Evolutionary conservation across 2,113 vertebrate genomes (phyloP).

Genomic region (Gymnarchus niloticus): DNA sequence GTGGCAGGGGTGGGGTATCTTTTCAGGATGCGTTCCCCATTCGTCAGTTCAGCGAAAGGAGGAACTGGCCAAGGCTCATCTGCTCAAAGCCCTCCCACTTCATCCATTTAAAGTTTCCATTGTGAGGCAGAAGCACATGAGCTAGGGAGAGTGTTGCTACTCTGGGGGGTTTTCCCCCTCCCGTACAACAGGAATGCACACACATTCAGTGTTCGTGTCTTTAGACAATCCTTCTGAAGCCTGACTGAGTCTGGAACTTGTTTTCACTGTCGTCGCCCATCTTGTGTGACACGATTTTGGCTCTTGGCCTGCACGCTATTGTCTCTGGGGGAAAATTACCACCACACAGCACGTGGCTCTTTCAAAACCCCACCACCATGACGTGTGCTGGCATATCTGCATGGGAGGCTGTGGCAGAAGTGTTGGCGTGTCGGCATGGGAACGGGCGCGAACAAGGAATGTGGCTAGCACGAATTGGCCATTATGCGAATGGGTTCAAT

Average conservation of each 20-base stretch:
- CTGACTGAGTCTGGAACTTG: neutral
- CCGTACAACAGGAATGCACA: neutral
- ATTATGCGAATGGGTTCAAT: neutral
- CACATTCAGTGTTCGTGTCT: neutral
- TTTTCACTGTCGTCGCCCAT: neutral
- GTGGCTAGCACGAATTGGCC: neutral
- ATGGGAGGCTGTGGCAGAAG: neutral
- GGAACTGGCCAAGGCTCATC: slow-evolving; percentile 38
- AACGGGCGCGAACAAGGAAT: neutral
- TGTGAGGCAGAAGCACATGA: slow-evolving; percentile 62
- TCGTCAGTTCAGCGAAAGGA: slow-evolving; percentile 54
- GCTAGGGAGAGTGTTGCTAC: slow-evolving; percentile 42
- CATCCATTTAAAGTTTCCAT: slow-evolving; percentile 67
- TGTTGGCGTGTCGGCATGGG: neutral
- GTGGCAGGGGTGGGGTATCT: slow-evolving; percentile 30
- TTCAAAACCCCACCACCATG: slow-evolving; percentile 41
- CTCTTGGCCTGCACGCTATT: slow-evolving; percentile 32
- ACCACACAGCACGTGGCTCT: slow-evolving; percentile 47
- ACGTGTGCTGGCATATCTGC: neutral
- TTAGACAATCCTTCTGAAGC: neutral
- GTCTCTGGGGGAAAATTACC: slow-evolving; percentile 62
- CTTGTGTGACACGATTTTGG: slow-evolving; percentile 43
- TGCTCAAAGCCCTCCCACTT: slow-evolving; percentile 53
- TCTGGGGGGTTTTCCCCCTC: neutral
- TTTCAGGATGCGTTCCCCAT: slow-evolving; percentile 48